phyloP scores from a whole-genome alignment of 2,888 invertebrate genomes.

The Dryococelus australis region DNA sequence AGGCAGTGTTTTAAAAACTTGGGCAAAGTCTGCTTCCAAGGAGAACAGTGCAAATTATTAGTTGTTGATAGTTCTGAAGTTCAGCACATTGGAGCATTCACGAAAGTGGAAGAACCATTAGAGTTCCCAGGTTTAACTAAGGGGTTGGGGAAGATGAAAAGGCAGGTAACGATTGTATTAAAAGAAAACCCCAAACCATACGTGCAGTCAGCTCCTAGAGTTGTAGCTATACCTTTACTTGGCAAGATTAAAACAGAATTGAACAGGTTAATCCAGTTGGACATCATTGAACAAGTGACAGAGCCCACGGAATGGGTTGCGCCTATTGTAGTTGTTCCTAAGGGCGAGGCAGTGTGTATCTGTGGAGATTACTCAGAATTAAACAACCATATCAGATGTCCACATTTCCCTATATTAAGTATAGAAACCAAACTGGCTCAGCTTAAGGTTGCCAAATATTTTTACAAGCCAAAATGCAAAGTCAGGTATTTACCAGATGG shows the following conservation, averaged over 20 bases:
- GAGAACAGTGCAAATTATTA: background rate
- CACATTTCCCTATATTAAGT: no score
- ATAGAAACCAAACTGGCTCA: no score
- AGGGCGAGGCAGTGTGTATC: conserved; percentile 18
- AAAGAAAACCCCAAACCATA: background rate
- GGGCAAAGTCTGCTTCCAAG: background rate
- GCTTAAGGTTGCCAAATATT: no score
- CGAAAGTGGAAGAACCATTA: background rate
- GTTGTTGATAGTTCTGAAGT: background rate
- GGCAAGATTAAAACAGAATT: background rate
- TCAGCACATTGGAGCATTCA: background rate
- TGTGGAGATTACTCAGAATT: background rate
- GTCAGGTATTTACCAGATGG: no score
- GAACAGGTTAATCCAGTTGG: no score
- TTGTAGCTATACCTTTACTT: background rate
- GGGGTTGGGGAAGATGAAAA: background rate
- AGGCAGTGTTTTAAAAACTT: background rate
- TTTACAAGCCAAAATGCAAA: no score
- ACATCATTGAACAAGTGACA: background rate
- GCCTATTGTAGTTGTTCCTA: background rate
- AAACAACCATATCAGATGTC: no score
- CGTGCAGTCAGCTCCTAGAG: background rate
- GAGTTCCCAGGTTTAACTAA: background rate
- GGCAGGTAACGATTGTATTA: background rate
- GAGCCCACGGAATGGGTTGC: background rate